A percentile compares a stretch with the other conserved stretches of the same genome.
Evolutionary conservation across 2,888 invertebrate genomes (phyloP).

Genomic region (Neoaliturus tenellus): DNA sequence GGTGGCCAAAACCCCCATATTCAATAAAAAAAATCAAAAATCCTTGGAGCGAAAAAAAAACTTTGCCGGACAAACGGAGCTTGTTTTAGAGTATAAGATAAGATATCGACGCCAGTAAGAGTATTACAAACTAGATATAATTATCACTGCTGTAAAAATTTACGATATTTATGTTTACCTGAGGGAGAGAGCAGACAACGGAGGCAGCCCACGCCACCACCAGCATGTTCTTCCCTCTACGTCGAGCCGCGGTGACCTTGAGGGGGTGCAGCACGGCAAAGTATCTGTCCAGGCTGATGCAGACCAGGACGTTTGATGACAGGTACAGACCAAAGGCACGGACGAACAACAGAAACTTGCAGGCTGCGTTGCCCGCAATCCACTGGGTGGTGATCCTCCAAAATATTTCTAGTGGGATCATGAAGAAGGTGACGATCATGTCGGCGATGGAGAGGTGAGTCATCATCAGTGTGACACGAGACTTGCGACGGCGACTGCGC

Average conservation of each 20-base stretch:
- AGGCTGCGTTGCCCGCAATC: conserved; percentile 84
- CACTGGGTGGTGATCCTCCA: conserved; percentile 86
- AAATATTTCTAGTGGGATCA: conserved; percentile 84
- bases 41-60: too few species aligned
- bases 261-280: conserved; percentile 86
- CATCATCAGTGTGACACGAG: conserved; percentile 85
- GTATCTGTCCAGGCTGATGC: conserved; percentile 86
- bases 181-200: conserved; percentile 81
- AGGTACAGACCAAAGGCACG: conserved; percentile 86
- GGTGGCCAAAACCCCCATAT: too few species aligned
- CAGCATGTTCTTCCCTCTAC: conserved; percentile 83
- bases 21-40: too few species aligned
- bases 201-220: conserved; percentile 81
- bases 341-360: conserved; percentile 83
- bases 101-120: too few species aligned
- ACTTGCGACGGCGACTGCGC: conserved; percentile 80
- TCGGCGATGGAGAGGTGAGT: conserved; percentile 87
- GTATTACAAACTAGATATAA: too few species aligned
- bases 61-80: too few species aligned
- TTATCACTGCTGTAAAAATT: too few species aligned
- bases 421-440: conserved; percentile 86
- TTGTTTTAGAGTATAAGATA: too few species aligned
- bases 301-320: conserved; percentile 87
- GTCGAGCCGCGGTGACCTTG: conserved; percentile 79
- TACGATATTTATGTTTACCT: too few species aligned